Base-by-base conservation (phyloP, 2,888 invertebrate genomes). In the Candidula unifasciata region DNA sequence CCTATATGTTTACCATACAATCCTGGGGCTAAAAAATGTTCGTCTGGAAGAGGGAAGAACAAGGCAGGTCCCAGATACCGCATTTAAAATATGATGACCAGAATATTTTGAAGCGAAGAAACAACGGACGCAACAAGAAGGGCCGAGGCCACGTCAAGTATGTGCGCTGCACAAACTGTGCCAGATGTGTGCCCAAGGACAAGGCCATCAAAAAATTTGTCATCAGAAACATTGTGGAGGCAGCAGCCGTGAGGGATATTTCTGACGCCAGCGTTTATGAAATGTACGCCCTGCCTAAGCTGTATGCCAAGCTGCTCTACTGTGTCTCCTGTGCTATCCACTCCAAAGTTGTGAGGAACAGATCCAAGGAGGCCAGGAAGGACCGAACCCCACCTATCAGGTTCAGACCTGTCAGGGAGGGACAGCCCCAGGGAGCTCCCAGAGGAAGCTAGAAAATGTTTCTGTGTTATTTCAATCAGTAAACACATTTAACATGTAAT, bases 161-260 rank as follows among this genome's bases (percentile, higher is more conserved):
- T 88, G 98, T 99, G 73, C 96, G 99, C 89, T 99, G 99, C 95
- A 99, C 99, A 89, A 99, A 99, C 95, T 99, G 99, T 95, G 99
- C 99, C 84, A 96, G 99, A 85, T 99, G 99, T 94, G 99, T 99
- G 71, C 99, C 99, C 52, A 99, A 99, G 94, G 99, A 99, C 94
- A 99, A 99, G 94, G 98, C 99, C 0, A 99, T 99, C 94, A 99
- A 99, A 95, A 99, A 99, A 93, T 99, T 99, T 94, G 99, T 99
- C 87, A 99, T 99, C 92, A 96, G 95, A 86, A 95, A 95, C 92
- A 99, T 99, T 91, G 99, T 99, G 10, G 99, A 99, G 95, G 99
- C 99, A 86, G 99, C 99, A 81, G 99, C 99, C 90, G 99, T 99
- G 24, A 95, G 98, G 92, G 99, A 99, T 94, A 98, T 99, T 91